A percentile compares a stretch with the other conserved stretches of the same genome.
Evolutionary conservation across 2,888 invertebrate species (phyloP).

Genomic region (Ormyrus pomaceus): DNA sequence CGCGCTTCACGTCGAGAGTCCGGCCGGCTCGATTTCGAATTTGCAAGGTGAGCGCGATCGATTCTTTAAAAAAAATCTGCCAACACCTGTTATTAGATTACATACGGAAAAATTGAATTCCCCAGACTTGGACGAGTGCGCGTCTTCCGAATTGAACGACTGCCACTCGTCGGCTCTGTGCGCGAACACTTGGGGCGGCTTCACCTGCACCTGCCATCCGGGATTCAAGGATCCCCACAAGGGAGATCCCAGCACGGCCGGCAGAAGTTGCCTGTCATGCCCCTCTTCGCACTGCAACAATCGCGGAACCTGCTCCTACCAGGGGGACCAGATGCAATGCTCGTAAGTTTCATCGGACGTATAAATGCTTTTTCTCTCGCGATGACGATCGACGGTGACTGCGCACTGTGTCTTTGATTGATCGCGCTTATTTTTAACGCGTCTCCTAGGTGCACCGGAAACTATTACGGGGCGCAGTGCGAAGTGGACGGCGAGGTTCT

Average conservation of each 20-base stretch:
- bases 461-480: constrained; percentile 91
- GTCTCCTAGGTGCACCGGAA: constrained; percentile 83
- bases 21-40: constrained; percentile 86
- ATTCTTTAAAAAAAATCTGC: neutral
- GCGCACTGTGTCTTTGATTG: too few relatives aligned
- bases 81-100: neutral
- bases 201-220: constrained; percentile 85
- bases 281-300: constrained; percentile 88
- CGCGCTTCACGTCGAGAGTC: constrained; percentile 89
- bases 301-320: constrained; percentile 89
- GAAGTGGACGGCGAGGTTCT: constrained; percentile 95
- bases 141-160: constrained; percentile 88
- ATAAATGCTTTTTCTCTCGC: too few relatives aligned
- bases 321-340: constrained; percentile 85
- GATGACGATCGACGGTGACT: too few relatives aligned
- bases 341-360: constrained; percentile 77
- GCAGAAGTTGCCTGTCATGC: constrained; percentile 88
- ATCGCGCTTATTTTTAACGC: neutral
- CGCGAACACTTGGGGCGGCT: constrained; percentile 90
- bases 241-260: constrained; percentile 82
- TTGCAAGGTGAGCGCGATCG: constrained; percentile 79
- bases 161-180: constrained; percentile 88
- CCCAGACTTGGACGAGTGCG: constrained; percentile 91
- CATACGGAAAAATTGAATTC: constrained; percentile 24
- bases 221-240: constrained; percentile 87